Evolutionary conservation across 1,140 invertebrate species (phyloP), one percentile per base, ranked within the genome.

Genomic region (Polypedilum vanderplanki): DNA sequence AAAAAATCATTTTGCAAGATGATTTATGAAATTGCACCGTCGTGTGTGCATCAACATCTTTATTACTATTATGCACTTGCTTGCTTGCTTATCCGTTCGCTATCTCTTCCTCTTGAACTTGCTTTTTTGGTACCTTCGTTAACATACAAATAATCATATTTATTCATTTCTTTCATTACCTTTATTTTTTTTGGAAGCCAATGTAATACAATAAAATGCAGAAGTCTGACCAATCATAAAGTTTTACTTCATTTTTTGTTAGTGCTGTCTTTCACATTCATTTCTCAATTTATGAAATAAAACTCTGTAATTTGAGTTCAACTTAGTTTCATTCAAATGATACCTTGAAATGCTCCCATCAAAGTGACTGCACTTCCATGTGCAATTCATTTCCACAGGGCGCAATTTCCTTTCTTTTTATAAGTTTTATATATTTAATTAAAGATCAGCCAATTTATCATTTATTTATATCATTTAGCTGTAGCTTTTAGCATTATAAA

Each of bases 11-110:
- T 57, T 57, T 57, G 46, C 46, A 57, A 57, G 65, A 70, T 70
- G 65, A 70, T 70, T 70, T 70, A 70, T 70, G 65, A 70, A 70
- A 70, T 70, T 70, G 18, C 65, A 20, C 65, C 17, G 65, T 70
- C 65, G 17, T 70, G 65, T 57, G 46, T 57, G 46, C 46, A 57
- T 15, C 46, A 57, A 57, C 46, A 57, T 57, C 46, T 57, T 57
- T 57, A 57, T 57, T 57, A 57, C 20, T 12, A 10, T 8, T n/a
- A 20, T 15, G 18, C 67, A 18, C 73, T 40, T 73, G 22, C 10
- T 22, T 24, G 18, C 22, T 33, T 33, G 22, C 33, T 22, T 12
- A 12, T 22, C 22, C 4, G 15, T 12, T 73, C 18, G 8, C 41
- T 46, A 7, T 73, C 24, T 33, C 24, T 33, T 33, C 24, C 24